Base-by-base conservation (phyloP, 2,888 invertebrate genomes). In the Sturmia bella region DNA sequence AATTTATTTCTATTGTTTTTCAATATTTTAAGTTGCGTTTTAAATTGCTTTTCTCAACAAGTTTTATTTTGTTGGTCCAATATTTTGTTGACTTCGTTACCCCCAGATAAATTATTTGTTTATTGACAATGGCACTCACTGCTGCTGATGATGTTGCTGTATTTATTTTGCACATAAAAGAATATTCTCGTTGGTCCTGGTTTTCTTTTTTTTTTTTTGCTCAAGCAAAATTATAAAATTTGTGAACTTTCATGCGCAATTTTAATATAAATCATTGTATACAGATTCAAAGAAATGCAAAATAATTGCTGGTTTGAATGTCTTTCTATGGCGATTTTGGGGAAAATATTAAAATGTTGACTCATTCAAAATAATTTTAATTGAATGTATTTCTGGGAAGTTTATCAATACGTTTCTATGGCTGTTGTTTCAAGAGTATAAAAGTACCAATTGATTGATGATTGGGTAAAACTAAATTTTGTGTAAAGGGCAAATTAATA, bases 1-100 rank as follows among this genome's bases (percentile, higher is more conserved):
- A 50, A 6, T 64, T 83, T 61, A 88, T 90, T 76, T 24, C 15
- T 32, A 21, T n/a, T 24, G 11, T n/a, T 61, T 52, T 43, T 32
- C 32, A 11, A 32, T 57, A 43, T 45, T 63, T 43, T 63, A n/a
- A 48, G 7, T 57, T 57, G 12, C 39, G n/a, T n/a, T 48, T 52
- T 12, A 15, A 24, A 27, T 50, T 59, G 50, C 7, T 45, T 19
- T 7, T 32, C 9, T 32, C 32, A 32, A 1, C 0, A 56, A 13
- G 2, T 12, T 32, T 37, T 37, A 37, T 0, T 54, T 37, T 45
- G 1, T 37, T 54, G 27, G 6, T 24, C 43, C 59, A 43, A 21
- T 45, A 11, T 37, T 59, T 41, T 32, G 45, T 39, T 48, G 37
- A 32, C 12, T 72, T 24, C 32, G 52, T 59, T 56, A 15, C 1